Evolutionary conservation across 2,797 vertebrate species (phyloP), one percentile per base, ranked within the genome.

Genomic region (Anguilla anguilla): DNA sequence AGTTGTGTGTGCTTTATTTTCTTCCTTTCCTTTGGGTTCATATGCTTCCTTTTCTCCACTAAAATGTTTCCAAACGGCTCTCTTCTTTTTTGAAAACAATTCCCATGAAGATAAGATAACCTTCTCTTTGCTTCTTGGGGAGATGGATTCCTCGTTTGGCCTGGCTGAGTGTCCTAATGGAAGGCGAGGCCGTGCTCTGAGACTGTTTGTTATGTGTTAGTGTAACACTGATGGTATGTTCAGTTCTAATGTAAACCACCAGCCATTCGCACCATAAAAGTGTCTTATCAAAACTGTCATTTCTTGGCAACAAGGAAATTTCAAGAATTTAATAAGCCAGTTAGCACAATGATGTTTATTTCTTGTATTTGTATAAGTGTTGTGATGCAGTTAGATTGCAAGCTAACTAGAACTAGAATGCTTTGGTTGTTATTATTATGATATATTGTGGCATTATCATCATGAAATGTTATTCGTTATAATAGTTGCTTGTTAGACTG

Each of bases 1-100:
- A 39, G 15, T 92, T 94, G 92, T 89, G 90, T 92, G 91, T 92
- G 90, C 92, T 85, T 93, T 91, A 86, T 93, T 93, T 86, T 86
- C 86, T 89, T 84, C 86, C 85, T 91, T 93, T 91, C 77, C 84
- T 91, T 90, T 89, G 28, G 84, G 85, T 93, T 91, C 91, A 84
- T 51, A 10, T 31, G 86, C 69, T 55, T 4, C 35, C 31, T 28
- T 84, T 19, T 84, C 53, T 57, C 22, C 22, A 35, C n/a, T 59
- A 13, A 55, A 35, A 9, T 55, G 83, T 57, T 53, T 59, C 53
- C 15, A 35, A 13, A 35, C 2, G 49, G 11, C 53, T 57, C 53
- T 84, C 25, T 19, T 57, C 6, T 57, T 57, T 55, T 31, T 84
- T 84, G 6, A 35, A 55, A 84, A 28, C 22, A 46, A 49, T 82